These are phyloP conservation scores for Leucania comma DNA, from an alignment of 2,888 invertebrate species.

Conservation along the genomic window DNA sequence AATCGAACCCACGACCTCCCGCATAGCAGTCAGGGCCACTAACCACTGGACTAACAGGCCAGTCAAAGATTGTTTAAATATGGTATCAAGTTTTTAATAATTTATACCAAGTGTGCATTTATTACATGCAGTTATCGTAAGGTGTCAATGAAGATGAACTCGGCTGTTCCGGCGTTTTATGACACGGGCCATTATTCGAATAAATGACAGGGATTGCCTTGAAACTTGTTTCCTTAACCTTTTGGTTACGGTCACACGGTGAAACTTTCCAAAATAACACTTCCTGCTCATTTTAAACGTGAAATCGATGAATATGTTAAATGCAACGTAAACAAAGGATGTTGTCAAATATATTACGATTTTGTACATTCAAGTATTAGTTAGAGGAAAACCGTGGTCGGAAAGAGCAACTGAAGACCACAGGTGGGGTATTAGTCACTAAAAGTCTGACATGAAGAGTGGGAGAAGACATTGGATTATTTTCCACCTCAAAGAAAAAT, in stretches of 20 bases:
- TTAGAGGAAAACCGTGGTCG: no score
- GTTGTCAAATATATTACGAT: neutral
- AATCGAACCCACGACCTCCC: no score
- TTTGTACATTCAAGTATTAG: neutral
- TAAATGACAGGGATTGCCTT: constrained; percentile 32
- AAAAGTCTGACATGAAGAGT: no score
- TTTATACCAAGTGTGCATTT: neutral
- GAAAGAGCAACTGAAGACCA: no score
- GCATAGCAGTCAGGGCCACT: no score
- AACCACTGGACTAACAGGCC: no score
- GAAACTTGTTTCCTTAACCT: neutral
- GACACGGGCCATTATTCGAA: constrained; percentile 1
- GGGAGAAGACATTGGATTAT: no score
- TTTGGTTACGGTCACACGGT: constrained; percentile 4
- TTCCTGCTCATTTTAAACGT: constrained; percentile 24
- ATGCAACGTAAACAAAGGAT: neutral
- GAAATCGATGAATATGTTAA: constrained; percentile 1
- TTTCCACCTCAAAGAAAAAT: no score
- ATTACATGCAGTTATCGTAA: neutral
- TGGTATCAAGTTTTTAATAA: no score
- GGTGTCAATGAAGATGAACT: constrained; percentile 7
- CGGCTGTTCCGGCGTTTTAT: constrained; percentile 19
- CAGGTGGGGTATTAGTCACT: no score
- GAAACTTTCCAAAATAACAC: constrained; percentile 33
- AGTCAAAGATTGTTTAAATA: no score